Evolutionary conservation across 1,140 invertebrate genomes (phyloP), one percentile per base, ranked within the genome.

Genomic region (Charaxes varanes): DNA sequence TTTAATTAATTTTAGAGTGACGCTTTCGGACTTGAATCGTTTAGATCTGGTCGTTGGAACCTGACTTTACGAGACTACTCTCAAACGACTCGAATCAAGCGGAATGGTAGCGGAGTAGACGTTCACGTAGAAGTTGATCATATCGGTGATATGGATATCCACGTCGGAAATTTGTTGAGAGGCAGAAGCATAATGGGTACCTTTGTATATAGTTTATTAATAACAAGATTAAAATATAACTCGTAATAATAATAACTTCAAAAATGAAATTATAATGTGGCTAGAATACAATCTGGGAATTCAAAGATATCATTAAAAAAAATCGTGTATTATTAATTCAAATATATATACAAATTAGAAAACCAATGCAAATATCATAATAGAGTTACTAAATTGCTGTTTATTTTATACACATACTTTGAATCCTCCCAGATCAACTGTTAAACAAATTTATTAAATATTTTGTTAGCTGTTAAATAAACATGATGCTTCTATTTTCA

Each of bases 11-110:
- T 91, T 24, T 84, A 87, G 35, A 91, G 87, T 3, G 85, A 78
- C 26, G 67, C 89, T 14, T 69, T 93, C 6, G 88, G 90, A 3
- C 72, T 85, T 1, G 85, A 80, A 23, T 76, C 91, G 6, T 59
- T 62, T 0, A 91, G 91, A 18, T 83, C 83, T 24, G 92, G 93
- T 2, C 85, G 79, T 30, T 94, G 92, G 87, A 92, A 92, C 55
- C 58, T 94, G 10, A 88, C 88, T 6, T 73, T 94, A 13, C 91
- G 91, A 73, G 89, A 93, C 84, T 92, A 89, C 57, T 74, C 84
- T 18, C 93, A 94, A 82, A 94, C 91, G 0, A 93, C 91, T 6
- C 92, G 89, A 0, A 86, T 93, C 11, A 89, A 87, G 0, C 88
- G 87, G 41, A 70, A 66, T 38, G 87, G 86, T 2, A 42, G 67